phyloP scores from a whole-genome alignment of 2,113 vertebrate species.

The Tyto alba region DNA sequence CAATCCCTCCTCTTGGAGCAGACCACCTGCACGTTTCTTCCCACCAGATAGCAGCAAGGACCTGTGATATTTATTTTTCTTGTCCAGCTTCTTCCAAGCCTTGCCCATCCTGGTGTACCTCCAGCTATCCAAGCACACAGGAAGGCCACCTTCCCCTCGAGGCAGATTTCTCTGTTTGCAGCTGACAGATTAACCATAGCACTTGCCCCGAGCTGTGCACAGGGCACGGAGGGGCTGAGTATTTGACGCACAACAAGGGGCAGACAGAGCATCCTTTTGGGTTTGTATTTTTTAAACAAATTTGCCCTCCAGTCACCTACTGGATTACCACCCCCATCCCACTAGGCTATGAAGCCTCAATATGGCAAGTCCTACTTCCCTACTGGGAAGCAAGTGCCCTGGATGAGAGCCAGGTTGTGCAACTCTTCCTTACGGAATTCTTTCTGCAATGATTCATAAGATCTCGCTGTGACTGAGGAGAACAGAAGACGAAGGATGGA shows the following conservation, averaged over 20 bases:
- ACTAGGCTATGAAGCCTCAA: not conserved
- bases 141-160: not conserved
- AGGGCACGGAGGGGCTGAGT: not conserved
- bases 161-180: not conserved
- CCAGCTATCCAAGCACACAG: not conserved
- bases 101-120: not conserved
- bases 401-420: not conserved
- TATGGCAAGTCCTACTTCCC: not conserved
- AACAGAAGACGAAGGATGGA: not conserved
- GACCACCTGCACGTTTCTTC: not conserved
- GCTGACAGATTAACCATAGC: not conserved
- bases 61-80: not conserved
- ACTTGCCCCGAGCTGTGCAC: not conserved
- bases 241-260: not conserved
- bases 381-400: rapidly evolving
- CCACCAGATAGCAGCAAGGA: not conserved
- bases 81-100: not conserved
- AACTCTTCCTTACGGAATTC: not conserved
- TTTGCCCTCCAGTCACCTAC: not conserved
- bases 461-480: not conserved
- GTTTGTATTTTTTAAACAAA: not conserved
- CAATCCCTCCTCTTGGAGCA: not conserved
- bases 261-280: not conserved
- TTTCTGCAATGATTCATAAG: not conserved
- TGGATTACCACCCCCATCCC: not conserved